Conservation (phyloP, 2,888 invertebrate species). For the Amphiduros pacificus region DNA sequence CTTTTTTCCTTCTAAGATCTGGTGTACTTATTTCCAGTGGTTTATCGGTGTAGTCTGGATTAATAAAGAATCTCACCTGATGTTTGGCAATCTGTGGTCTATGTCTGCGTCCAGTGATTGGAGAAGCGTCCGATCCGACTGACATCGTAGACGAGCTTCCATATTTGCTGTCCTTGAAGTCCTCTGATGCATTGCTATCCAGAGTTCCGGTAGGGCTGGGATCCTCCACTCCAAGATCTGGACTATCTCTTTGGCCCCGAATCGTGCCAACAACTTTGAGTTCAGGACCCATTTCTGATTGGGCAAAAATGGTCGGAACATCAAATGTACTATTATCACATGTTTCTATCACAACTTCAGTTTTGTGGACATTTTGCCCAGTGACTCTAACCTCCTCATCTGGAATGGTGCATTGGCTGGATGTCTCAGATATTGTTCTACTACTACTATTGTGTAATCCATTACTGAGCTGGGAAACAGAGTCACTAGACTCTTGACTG, state of each 20-base stretch:
- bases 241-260: slow-evolving; percentile 11
- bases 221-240: slow-evolving; percentile 20
- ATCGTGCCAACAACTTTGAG: background rate
- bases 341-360: no score
- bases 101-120: slow-evolving; percentile 6
- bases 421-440: background rate
- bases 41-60: no score
- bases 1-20: no score
- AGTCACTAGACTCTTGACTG: background rate
- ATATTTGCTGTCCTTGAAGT: slow-evolving; percentile 18
- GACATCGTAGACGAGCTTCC: slow-evolving; percentile 23
- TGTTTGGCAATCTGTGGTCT: no score
- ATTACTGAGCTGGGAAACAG: background rate
- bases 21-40: no score
- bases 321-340: background rate
- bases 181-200: slow-evolving; percentile 20
- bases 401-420: background rate
- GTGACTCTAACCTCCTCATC: background rate
- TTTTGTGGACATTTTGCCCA: background rate
- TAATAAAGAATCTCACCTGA: no score
- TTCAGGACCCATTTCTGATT: background rate
- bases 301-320: background rate
- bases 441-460: background rate
- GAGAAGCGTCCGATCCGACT: slow-evolving; percentile 20
- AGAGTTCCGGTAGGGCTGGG: slow-evolving; percentile 19